Conservation (phyloP, 2,797 vertebrate genomes). For the Acrocephalus scirpaceus region DNA sequence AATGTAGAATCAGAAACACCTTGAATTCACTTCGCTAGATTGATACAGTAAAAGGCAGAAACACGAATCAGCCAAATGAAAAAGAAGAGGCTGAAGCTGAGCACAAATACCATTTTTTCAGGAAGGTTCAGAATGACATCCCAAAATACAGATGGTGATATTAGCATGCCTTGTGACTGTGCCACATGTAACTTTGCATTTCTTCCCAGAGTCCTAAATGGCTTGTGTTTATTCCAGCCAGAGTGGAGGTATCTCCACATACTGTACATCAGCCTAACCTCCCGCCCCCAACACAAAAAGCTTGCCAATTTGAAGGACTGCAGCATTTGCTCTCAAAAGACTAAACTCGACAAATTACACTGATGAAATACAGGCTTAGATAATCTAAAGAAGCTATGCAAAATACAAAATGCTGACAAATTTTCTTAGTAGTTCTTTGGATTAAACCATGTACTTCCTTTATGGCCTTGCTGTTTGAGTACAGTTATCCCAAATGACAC, state of each 20-base stretch:
- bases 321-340: background rate
- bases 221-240: background rate
- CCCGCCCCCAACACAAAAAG: background rate
- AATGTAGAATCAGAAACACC: background rate
- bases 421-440: background rate
- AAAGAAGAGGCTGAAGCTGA: background rate
- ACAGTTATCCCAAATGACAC: background rate
- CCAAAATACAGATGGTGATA: background rate
- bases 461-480: background rate
- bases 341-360: background rate
- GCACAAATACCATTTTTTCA: background rate
- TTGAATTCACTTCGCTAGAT: background rate
- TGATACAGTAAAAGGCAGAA: background rate
- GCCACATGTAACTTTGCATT: background rate
- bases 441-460: background rate
- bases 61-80: background rate
- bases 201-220: background rate
- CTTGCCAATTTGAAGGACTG: background rate
- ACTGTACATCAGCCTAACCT: background rate
- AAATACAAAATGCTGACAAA: background rate
- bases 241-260: background rate
- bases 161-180: background rate
- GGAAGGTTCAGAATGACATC: background rate
- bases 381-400: background rate
- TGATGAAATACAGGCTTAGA: background rate